Evolutionary conservation across 2,113 vertebrate species (phyloP).

Genomic region (Salvelinus namaycush): DNA sequence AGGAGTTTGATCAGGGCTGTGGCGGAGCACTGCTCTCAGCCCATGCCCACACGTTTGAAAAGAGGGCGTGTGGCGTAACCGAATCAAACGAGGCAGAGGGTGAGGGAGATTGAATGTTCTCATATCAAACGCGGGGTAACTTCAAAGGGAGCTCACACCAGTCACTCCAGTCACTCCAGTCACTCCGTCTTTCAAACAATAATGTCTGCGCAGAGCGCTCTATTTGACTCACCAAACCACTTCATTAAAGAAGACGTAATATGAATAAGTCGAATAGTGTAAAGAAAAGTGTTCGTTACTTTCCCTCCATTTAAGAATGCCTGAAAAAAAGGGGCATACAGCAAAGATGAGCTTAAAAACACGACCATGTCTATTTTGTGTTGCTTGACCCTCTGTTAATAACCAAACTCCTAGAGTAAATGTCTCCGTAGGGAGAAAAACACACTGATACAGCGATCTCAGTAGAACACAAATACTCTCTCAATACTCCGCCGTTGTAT

Average conservation of each 20-base stretch:
- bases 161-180: neutral
- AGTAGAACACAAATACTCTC: neutral
- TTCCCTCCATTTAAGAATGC: neutral
- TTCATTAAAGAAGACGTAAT: neutral
- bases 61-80: constrained; percentile 24
- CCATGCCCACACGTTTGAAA: constrained; percentile 25
- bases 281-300: neutral
- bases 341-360: no score
- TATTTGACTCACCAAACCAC: neutral
- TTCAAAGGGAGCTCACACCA: constrained; percentile 18
- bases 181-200: neutral
- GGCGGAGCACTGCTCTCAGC: constrained; percentile 32
- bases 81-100: constrained; percentile 33
- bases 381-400: no score
- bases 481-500: neutral
- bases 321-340: no score
- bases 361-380: no score
- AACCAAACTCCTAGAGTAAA: no score
- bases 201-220: neutral
- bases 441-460: neutral
- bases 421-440: no score
- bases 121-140: constrained; percentile 20
- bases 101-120: constrained; percentile 33
- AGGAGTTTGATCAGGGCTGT: constrained; percentile 32
- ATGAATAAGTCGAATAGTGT: neutral